A percentile compares a stretch with the other conserved stretches of the same genome.
Evolutionary conservation across 1,140 invertebrate genomes (phyloP).

Genomic region (Temnothorax curvispinosus): DNA sequence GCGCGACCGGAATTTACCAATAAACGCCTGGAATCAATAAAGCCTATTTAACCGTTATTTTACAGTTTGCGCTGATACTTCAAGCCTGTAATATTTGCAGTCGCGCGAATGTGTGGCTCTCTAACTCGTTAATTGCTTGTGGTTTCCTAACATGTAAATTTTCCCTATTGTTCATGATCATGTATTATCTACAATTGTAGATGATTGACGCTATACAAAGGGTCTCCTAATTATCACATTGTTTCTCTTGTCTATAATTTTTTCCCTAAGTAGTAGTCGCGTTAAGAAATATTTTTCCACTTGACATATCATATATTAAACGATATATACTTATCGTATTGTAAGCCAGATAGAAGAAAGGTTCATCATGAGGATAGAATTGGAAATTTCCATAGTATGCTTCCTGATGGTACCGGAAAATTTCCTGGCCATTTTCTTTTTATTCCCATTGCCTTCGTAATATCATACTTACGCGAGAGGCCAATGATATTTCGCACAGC

Average conservation of each 20-base stretch:
- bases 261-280: background rate
- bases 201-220: background rate
- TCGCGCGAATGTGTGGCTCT: background rate
- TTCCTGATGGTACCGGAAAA: constrained; percentile 13
- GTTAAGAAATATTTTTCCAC: background rate
- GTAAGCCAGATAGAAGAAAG: background rate
- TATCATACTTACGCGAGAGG: constrained; percentile 35
- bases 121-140: background rate
- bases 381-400: constrained; percentile 3
- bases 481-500: constrained; percentile 45
- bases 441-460: constrained; percentile 27
- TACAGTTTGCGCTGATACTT: constrained; percentile 5
- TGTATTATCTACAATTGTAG: background rate
- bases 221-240: background rate
- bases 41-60: constrained; percentile 48
- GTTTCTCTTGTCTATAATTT: background rate
- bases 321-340: background rate
- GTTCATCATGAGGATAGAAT: background rate
- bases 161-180: background rate
- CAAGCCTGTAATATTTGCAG: background rate
- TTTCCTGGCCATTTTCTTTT: constrained; percentile 31
- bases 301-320: background rate
- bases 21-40: constrained; percentile 37
- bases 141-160: background rate
- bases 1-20: constrained; percentile 5